Percentiles rank a stretch among this genome's conserved stretches.
Conservation (phyloP, 2,888 invertebrate species). For the Conops quadrifasciatus region DNA sequence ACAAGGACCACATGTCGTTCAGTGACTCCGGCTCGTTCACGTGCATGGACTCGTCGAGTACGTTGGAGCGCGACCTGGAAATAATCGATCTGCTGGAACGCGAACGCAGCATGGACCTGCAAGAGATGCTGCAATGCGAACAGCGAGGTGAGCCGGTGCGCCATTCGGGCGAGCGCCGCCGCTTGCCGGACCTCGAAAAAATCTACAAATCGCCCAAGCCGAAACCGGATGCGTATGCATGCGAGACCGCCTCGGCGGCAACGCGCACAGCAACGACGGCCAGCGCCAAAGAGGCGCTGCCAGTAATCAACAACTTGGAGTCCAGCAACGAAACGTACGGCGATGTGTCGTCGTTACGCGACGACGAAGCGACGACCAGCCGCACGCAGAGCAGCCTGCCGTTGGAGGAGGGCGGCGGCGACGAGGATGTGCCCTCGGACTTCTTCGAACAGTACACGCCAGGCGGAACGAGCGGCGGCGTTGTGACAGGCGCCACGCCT, state of each 20-base stretch:
- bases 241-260: constrained; percentile 20
- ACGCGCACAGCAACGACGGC: constrained; percentile 42
- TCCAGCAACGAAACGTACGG: constrained; percentile 52
- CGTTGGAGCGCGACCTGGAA: constrained; percentile 63
- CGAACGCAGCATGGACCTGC: constrained; percentile 64
- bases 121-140: constrained; percentile 62
- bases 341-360: constrained; percentile 48
- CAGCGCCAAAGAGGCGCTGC: constrained; percentile 42
- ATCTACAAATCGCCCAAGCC: constrained; percentile 57
- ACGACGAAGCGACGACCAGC: constrained; percentile 48
- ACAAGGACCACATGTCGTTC: constrained; percentile 59
- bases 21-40: constrained; percentile 60
- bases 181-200: constrained; percentile 62
- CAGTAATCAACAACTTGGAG: constrained; percentile 28
- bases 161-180: constrained; percentile 53
- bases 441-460: constrained; percentile 58
- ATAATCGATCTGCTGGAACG: constrained; percentile 64
- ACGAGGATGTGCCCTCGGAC: constrained; percentile 57
- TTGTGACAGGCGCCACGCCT: constrained; percentile 44
- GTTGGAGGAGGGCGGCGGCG: constrained; percentile 40
- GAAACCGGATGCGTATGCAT: constrained; percentile 15
- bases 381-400: constrained; percentile 39
- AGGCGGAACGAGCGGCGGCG: constrained; percentile 49
- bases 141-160: constrained; percentile 56
- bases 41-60: constrained; percentile 57